Base-by-base conservation (phyloP, 2,797 vertebrate genomes). In the Momotus momota region DNA sequence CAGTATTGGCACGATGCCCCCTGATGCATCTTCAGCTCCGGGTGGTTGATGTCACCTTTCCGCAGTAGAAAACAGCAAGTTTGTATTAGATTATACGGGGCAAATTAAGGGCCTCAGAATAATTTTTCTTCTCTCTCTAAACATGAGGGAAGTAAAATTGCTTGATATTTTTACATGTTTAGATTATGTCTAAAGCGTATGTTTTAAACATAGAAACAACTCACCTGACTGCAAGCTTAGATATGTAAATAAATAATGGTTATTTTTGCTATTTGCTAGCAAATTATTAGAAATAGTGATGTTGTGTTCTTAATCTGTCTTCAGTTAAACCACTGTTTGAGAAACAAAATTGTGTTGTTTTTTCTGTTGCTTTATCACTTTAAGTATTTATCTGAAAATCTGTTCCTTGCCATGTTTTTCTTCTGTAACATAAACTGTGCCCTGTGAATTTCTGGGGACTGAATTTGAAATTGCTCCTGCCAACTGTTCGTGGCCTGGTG, bases 391-490 rank as follows among this genome's bases (percentile, higher is more conserved):
- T 99, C 99, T 99, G 98, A 99, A 99, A 99, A 99, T 99, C 98
- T 99, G 99, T 99, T 98, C 98, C 98, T 98, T 99, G 99, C 99
- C 99, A 99, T 99, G 99, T 99, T 99, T 99, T 99, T 99, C 99
- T 99, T 98, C 99, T 99, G 99, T 99, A 99, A 99, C 99, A 99
- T 99, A 99, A 99, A 99, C 99, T 98, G 99, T 99, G 99, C 98
- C 99, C 99, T 99, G 98, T 99, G 98, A 98, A 98, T 98, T 99
- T 99, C 99, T 99, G 99, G 99, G 99, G 99, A 99, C 99, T 99
- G 99, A 99, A 99, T 99, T 99, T 99, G 99, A 99, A 99, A 99
- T 99, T 99, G 99, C 99, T 99, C 99, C 99, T 99, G 98, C 99
- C 98, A 98, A 98, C 98, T 98, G 99, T 99, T 99, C 98, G 98